Evolutionary conservation across 2,888 invertebrate species (phyloP).

Genomic region (Furcula furcula): DNA sequence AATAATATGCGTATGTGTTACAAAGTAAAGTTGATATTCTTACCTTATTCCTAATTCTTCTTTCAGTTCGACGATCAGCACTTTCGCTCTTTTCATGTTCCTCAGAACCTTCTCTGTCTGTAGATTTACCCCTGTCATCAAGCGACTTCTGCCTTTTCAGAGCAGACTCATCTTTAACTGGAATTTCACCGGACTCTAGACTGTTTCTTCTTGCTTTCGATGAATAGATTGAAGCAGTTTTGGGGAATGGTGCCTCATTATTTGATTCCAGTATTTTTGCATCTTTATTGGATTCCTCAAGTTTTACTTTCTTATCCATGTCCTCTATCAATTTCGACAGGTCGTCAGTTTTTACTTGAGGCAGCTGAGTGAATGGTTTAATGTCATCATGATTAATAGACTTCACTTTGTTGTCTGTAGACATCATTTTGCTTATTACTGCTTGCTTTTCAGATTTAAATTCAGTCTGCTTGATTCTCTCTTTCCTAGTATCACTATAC

Average conservation of each 20-base stretch:
- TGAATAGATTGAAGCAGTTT: constrained; percentile 30
- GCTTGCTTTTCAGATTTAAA: constrained; percentile 66
- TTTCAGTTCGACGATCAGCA: constrained; percentile 81
- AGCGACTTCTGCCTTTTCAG: constrained; percentile 80
- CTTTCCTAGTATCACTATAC: constrained; percentile 75
- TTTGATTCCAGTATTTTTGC: constrained; percentile 49
- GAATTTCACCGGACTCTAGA: constrained; percentile 58
- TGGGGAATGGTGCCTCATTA: constrained; percentile 54
- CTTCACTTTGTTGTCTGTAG: constrained; percentile 61
- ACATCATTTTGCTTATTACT: constrained; percentile 59
- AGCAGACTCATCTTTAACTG: constrained; percentile 53
- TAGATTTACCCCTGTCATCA: constrained; percentile 79
- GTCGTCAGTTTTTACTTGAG: constrained; percentile 76
- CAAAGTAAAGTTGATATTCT: too few species aligned
- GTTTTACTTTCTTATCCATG: constrained; percentile 67
- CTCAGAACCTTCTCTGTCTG: constrained; percentile 78
- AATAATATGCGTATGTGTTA: too few species aligned
- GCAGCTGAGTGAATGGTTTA: constrained; percentile 76
- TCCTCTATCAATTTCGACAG: constrained; percentile 70
- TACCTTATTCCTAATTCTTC: constrained; percentile 86
- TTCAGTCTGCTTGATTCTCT: constrained; percentile 62
- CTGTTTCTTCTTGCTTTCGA: constrained; percentile 62
- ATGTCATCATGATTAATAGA: constrained; percentile 65
- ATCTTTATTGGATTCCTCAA: constrained; percentile 45
- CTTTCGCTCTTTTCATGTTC: constrained; percentile 76